A percentile compares a stretch with the other conserved stretches of the same genome.
Conservation (phyloP, 2,797 vertebrate genomes). For the Urophycis tenuis region DNA sequence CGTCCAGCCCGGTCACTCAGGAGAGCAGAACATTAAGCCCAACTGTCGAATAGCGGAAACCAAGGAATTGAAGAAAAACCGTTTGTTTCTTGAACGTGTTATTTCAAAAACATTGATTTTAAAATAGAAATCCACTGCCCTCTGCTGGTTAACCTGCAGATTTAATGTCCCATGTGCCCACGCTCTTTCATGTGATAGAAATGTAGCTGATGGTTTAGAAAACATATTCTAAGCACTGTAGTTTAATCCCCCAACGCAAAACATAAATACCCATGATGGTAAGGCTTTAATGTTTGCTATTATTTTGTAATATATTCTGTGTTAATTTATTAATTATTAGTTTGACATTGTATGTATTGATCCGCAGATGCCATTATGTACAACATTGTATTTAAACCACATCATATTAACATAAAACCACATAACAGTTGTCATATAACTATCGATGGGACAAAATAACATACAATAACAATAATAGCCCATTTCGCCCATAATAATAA, state of each 20-base stretch:
- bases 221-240: neutral
- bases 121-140: slow-evolving; percentile 2
- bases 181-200: neutral
- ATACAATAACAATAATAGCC: neutral
- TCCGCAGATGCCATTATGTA: neutral
- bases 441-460: neutral
- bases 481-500: neutral
- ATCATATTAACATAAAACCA: neutral
- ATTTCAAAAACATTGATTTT: neutral
- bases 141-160: slow-evolving; percentile 6
- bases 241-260: neutral
- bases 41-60: neutral
- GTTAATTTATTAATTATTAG: neutral
- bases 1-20: neutral
- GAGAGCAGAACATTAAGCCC: neutral
- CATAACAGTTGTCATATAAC: neutral
- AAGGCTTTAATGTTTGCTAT: neutral
- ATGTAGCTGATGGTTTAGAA: neutral
- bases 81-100: neutral
- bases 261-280: neutral
- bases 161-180: neutral
- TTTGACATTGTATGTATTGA: neutral
- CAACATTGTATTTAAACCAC: neutral
- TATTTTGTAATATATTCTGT: neutral
- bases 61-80: neutral